Base-by-base conservation (phyloP, 1,140 invertebrate genomes). In the Sarcophaga peregrina region DNA sequence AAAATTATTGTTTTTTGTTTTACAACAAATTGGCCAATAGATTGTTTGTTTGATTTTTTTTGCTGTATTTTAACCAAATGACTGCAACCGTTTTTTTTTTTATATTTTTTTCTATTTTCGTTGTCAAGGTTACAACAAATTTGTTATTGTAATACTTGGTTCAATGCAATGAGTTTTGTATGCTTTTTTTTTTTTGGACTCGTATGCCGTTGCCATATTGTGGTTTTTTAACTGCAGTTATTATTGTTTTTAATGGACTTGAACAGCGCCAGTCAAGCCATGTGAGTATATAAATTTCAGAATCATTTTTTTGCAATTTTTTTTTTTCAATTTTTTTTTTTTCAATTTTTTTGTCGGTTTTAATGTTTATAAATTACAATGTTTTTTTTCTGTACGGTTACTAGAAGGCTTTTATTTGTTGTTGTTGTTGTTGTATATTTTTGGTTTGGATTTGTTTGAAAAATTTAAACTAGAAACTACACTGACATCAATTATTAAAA, bases 221-320 rank as follows among this genome's bases (percentile, higher is more conserved):
- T 78, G 75, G 75, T 78, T 78, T 78, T 78, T 17, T 47, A 25
- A 78, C 75, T 78, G 17, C 50, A 50, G 47, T 50, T 48, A 78
- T 78, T 50, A 78, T 78, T 78, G 75, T 78, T 78, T 78, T 78
- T 78, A 78, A 78, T 78, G 48, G 75, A 78, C 75, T 78, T 52
- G 20, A 52, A 68, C 62, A 68, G 62, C 7, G 3, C 58, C 62
- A 72, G 17, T 25, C 62, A 25, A 37, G 25, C 25, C 25, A 37
- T 37, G 25, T 37, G 25, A 37, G 25, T 37, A 37, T 37, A 37
- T 37, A 37, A 37, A 37, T 37, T 37, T 37, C 25, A 37, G 25
- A 37, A 37, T 37, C 25, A 37, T 37, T 37, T 37, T 68, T 68
- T 68, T 68, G 20, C 20, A 10, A 9, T 0, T 15, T 13, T 15